Base-by-base conservation (phyloP, 2,113 vertebrate species). In the Setophaga coronata region DNA sequence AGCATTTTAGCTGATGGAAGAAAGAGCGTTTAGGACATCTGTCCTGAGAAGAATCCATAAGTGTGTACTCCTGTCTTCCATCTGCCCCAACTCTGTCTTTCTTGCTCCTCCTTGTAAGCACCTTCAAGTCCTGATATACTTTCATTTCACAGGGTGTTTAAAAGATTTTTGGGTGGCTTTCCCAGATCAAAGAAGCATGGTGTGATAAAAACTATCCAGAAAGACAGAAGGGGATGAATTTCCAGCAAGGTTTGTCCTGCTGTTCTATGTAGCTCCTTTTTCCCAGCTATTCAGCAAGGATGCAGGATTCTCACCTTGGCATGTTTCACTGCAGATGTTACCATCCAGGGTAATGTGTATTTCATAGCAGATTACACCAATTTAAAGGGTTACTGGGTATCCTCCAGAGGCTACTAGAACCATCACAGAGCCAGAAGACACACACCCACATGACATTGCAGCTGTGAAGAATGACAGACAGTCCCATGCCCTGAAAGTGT, bases 381-480 rank as follows among this genome's bases (percentile, higher is more conserved):
- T 38, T 36, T 43, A 15, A 71, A 83, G 28, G 12, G 7, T 53
- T 78, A 45, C 24, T 83, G 17, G 9, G 51, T 62, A 31, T 61
- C 15, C 17, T 88, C 20, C 47, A 73, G 42, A 38, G 6, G 25
- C 38, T 29, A 6, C 10, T 25, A 7, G n/a, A 31, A 62, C 14
- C 20, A 28, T 81, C 51, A 18, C 10, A 36, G 7, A 42, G 18
- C 16, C 23, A 47, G 43, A 60, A n/a, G 42, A 64, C n/a, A 28
- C 0, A 0, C 5, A 62, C 5, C 4, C 10, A 2, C 0, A 1
- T 18, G 28, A 5, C 14, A 54, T 7, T 13, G 40, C 24, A 71
- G 6, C 40, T 13, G 3, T 12, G 9, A 31, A 34, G 53, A 28
- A 19, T 5, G 12, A 50, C 50, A 53, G 20, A 31, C 34, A 48